phyloP scores from a whole-genome alignment of 2,888 invertebrate species.

The Rhagonycha fulva region DNA sequence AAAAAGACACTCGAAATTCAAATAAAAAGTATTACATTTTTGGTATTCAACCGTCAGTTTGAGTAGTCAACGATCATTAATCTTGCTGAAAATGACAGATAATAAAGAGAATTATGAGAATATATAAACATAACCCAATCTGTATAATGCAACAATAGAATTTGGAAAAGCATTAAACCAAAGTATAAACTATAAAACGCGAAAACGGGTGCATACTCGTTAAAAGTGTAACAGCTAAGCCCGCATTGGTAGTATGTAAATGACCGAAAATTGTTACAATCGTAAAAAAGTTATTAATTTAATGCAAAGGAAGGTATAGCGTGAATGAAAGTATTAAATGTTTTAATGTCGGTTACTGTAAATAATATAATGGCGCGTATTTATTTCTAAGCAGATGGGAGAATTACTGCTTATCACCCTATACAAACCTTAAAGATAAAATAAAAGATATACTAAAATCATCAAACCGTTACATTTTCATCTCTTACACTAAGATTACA shows the following conservation, averaged over 20 bases:
- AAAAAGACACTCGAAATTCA: slow-evolving; percentile 31
- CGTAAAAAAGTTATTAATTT: slow-evolving; percentile 49
- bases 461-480: slow-evolving; percentile 17
- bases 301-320: slow-evolving; percentile 34
- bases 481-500: slow-evolving; percentile 1
- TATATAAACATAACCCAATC: slow-evolving; percentile 49
- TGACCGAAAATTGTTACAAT: slow-evolving; percentile 48
- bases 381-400: slow-evolving; percentile 33
- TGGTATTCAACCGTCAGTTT: slow-evolving; percentile 38
- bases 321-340: slow-evolving; percentile 31
- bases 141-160: slow-evolving; percentile 49
- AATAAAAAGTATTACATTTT: slow-evolving; percentile 40
- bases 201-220: slow-evolving; percentile 47
- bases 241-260: slow-evolving; percentile 50
- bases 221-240: slow-evolving; percentile 46
- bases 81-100: slow-evolving; percentile 50
- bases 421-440: slow-evolving; percentile 36
- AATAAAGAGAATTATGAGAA: slow-evolving; percentile 49
- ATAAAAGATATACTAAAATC: slow-evolving; percentile 28
- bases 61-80: slow-evolving; percentile 35
- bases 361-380: slow-evolving; percentile 34
- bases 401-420: slow-evolving; percentile 46
- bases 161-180: slow-evolving; percentile 46
- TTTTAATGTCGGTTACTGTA: slow-evolving; percentile 38
- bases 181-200: slow-evolving; percentile 48